A percentile compares a stretch with the other conserved stretches of the same genome.
Evolutionary conservation across 2,797 vertebrate species (phyloP).

Genomic region (Parauchenoglanis punctatus): DNA sequence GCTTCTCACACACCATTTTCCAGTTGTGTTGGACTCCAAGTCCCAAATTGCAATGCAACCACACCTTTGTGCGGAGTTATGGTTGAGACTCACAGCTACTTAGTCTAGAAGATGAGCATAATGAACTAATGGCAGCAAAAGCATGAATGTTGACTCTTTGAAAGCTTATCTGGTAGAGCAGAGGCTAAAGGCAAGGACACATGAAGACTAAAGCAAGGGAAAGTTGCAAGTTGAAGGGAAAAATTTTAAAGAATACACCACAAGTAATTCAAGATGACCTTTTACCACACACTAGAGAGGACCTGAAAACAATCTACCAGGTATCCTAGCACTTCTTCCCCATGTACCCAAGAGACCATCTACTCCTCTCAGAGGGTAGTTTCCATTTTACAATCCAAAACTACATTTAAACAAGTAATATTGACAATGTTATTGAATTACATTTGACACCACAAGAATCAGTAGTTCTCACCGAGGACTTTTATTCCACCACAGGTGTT

Average conservation of each 20-base stretch:
- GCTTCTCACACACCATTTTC: not conserved
- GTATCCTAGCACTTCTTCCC: not conserved
- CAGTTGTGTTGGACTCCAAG: not conserved
- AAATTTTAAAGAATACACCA: not conserved
- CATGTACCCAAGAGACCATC: not conserved
- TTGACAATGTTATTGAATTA: not conserved
- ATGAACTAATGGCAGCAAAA: too few species aligned
- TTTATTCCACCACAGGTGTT: constrained; percentile 72
- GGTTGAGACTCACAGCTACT: not conserved
- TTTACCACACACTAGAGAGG: not conserved
- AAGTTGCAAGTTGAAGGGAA: too few species aligned
- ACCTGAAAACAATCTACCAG: not conserved
- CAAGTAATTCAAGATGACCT: not conserved
- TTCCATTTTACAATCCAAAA: not conserved
- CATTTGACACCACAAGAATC: constrained; percentile 10
- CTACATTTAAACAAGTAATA: not conserved
- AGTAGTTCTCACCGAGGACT: constrained; percentile 70
- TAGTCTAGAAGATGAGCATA: not conserved
- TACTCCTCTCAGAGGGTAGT: not conserved
- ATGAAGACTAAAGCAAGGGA: not conserved
- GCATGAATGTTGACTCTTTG: not conserved
- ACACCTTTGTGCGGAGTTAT: not conserved
- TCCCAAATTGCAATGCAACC: not conserved
- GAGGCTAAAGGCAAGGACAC: not conserved
- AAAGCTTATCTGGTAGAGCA: not conserved